Base-by-base conservation (phyloP, 2,797 vertebrate genomes). In the Leptoclinus maculatus region DNA sequence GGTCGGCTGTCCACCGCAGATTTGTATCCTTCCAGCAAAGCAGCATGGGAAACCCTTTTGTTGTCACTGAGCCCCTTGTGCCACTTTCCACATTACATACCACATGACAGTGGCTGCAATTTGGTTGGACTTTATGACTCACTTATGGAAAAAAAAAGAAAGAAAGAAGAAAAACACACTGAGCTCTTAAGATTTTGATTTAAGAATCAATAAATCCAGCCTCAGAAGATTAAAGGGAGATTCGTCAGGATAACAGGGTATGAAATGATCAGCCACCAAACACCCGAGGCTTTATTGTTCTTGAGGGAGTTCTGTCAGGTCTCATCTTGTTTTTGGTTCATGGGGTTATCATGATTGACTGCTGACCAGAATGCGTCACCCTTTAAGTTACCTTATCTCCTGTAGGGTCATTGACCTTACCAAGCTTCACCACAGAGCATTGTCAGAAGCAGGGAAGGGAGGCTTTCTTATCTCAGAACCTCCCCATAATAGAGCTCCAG, bases 61-160 rank as follows among this genome's bases (percentile, higher is more conserved):
- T 67, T 62, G 63, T 68, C 66, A 57, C 69, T 45, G 60, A 60
- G 58, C 49, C 83, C 65, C 74, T 41, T 70, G 53, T 78, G 21
- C 63, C 66, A 66, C 65, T 79, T 82, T 78, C 78, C 58, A 19
- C 74, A 68, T 83, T 78, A 88, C 74, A 89, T 7, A 78, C 66
- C 74, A 62, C 74, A 76, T 71, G 68, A 76, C 72, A 36, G 54
- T 34, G 74, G 76, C 70, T 43, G 71, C 27, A 66, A 62, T 79
- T 41, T 65, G 27, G 23, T 39, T 59, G 62, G 76, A 84, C 76
- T 88, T 86, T 66, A 75, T 85, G 84, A 85, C 82, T 83, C 83
- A 82, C 43, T 1, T 14, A 39, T n/a, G 4, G 7, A 23, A 29
- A 51, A 12, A 21, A 6, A 23, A 23, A 36, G 29, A 68, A 82